Evolutionary conservation across 1,140 invertebrate genomes (phyloP).

Genomic region (Notospermus geniculatus): DNA sequence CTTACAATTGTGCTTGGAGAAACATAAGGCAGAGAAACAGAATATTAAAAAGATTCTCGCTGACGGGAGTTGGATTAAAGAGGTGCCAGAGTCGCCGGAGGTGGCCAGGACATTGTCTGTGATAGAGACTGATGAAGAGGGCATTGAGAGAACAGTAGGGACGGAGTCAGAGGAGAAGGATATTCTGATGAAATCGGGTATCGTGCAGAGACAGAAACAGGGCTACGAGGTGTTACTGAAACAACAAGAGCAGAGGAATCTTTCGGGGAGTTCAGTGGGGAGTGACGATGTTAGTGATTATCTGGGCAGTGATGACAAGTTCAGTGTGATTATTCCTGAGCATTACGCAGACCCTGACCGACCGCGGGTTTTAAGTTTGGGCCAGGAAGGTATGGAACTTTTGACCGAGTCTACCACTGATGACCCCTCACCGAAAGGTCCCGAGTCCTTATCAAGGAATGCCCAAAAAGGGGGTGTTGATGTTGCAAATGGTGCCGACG

Average conservation of each 20-base stretch:
- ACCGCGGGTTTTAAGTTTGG: background rate
- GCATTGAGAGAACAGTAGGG: conserved; percentile 18
- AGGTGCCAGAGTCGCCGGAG: background rate
- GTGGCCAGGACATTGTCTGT: background rate
- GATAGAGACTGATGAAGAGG: conserved; percentile 3
- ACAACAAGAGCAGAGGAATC: conserved; percentile 5
- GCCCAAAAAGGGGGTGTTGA: background rate
- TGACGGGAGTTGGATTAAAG: conserved; percentile 2
- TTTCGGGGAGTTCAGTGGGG: background rate
- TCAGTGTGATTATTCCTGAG: background rate
- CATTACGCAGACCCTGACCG: background rate
- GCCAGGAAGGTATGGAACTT: background rate
- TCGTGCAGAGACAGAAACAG: conserved; percentile 64
- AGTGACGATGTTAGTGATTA: conserved; percentile 33
- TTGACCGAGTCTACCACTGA: background rate
- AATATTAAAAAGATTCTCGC: background rate
- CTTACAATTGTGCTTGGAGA: background rate
- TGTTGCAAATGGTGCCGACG: conserved; percentile 9
- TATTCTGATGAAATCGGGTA: conserved; percentile 63
- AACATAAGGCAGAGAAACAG: background rate
- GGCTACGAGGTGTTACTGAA: conserved; percentile 60
- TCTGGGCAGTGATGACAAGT: background rate
- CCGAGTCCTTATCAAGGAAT: conserved; percentile 12
- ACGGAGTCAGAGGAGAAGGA: conserved; percentile 63
- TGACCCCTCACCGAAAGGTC: background rate